Conservation (phyloP, 1,140 invertebrate genomes). For the Bombus confusus region DNA sequence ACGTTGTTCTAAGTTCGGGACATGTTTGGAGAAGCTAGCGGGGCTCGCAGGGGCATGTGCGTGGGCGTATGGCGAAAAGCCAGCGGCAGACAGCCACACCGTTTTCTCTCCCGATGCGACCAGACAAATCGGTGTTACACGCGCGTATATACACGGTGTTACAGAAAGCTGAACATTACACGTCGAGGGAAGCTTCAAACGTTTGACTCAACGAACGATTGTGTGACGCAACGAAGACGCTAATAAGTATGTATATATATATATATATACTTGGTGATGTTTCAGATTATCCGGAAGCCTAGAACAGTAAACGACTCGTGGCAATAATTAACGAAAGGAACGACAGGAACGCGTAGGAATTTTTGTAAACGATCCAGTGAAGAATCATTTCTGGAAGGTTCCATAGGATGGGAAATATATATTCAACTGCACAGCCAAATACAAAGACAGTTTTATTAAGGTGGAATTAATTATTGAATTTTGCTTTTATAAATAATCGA, state of each 20-base stretch:
- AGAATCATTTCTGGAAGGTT: too few species aligned
- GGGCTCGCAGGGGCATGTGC: not conserved
- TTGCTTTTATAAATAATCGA: too few species aligned
- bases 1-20: constrained; percentile 68
- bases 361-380: too few species aligned
- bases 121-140: constrained; percentile 60
- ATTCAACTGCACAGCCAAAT: too few species aligned
- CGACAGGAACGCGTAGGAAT: too few species aligned
- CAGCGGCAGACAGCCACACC: constrained; percentile 61
- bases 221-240: not conserved
- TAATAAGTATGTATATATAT: not conserved
- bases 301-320: too few species aligned
- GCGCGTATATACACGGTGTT: not conserved
- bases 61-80: constrained; percentile 71
- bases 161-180: not conserved
- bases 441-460: too few species aligned
- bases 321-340: too few species aligned
- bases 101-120: constrained; percentile 49
- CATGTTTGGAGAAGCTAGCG: constrained; percentile 42
- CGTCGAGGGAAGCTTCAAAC: too few species aligned
- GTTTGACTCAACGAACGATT: not conserved
- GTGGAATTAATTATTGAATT: too few species aligned
- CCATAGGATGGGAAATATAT: too few species aligned
- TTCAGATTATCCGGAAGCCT: not conserved
- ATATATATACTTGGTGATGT: not conserved